A percentile compares a stretch with the other conserved stretches of the same genome.
phyloP scores from a whole-genome alignment of 2,797 vertebrate species.

The Phylloscopus collybita region DNA sequence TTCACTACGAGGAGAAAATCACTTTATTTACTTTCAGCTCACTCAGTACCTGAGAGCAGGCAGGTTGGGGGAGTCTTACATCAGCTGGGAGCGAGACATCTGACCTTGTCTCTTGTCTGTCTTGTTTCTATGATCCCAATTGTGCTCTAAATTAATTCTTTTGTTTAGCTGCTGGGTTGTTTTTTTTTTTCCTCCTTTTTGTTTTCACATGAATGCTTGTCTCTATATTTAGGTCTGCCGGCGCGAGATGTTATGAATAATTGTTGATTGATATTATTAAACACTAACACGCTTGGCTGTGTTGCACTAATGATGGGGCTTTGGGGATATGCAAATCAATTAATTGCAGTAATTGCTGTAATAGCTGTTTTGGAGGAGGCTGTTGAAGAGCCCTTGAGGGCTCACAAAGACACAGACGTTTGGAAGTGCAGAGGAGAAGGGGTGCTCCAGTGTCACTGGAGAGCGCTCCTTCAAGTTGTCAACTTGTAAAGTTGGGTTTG shows the following conservation, averaged over 20 bases:
- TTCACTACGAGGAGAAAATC: not conserved
- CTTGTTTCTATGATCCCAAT: conserved; percentile 38
- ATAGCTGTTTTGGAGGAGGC: conserved; percentile 41
- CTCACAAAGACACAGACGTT: not conserved
- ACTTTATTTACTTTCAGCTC: not conserved
- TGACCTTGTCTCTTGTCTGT: conserved; percentile 24
- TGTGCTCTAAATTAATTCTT: conserved; percentile 60
- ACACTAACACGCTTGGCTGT: conserved; percentile 61
- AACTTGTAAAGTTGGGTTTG: not conserved
- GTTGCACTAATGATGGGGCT: conserved; percentile 61
- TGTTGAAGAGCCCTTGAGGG: conserved; percentile 38
- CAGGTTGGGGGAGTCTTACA: not conserved
- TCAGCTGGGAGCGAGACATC: conserved; percentile 8
- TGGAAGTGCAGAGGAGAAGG: not conserved
- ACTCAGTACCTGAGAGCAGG: not conserved
- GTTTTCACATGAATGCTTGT: conserved; percentile 44
- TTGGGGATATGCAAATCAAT: conserved; percentile 69
- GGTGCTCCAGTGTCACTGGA: not conserved
- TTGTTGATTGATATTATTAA: conserved; percentile 66
- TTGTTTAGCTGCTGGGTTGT: conserved; percentile 32
- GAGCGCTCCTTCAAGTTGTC: not conserved
- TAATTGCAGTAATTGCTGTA: conserved; percentile 59
- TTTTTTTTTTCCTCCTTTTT: not conserved
- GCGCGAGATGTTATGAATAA: conserved; percentile 54
- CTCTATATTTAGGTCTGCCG: conserved; percentile 58